Base-by-base conservation (phyloP, 2,113 vertebrate species). In the Myiozetetes cayanensis region DNA sequence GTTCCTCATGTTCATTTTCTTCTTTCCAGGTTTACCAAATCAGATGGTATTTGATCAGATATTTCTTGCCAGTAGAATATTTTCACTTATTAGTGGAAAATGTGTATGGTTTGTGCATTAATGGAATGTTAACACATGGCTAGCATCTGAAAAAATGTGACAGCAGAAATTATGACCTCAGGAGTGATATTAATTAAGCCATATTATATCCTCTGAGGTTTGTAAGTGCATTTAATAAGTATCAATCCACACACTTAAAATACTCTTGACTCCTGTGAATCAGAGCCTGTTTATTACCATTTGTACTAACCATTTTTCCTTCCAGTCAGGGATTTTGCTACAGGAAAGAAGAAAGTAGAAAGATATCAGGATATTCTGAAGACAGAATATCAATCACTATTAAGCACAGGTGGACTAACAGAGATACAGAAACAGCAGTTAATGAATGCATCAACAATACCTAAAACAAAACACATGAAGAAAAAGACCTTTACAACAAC, bases 181-280 rank as follows among this genome's bases (percentile, higher is more conserved):
- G 87, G 59, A 83, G 37, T 0, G 0, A 43, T 56, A 85, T 76
- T 91, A 91, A 82, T 82, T 83, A 93, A 84, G 24, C 58, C 20
- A 28, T 53, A 33, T 83, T 78, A 30, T 46, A 65, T 22, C 4
- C 10, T 77, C 72, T 84, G 56, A 90, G 50, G n/a, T 84, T 55
- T 82, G 18, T 41, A 74, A 70, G n/a, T 80, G 39, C 62, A 67
- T 74, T 93, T 94, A 88, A 86, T 88, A 86, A 95, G 59, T 82
- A 86, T n/a, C 28, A 94, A 33, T 70, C 50, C 55, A 79, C 55
- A 85, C 20, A 47, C 27, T 62, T 87, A 65, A 80, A 94, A 87
- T 41, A 68, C 52, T 85, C 30, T 39, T 41, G 55, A 63, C 18
- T 93, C n/a, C 37, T 16, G 14, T 0, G 0, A 86, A 81, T 53